phyloP scores from a whole-genome alignment of 1,140 invertebrate species.

The Temnothorax nylanderi region DNA sequence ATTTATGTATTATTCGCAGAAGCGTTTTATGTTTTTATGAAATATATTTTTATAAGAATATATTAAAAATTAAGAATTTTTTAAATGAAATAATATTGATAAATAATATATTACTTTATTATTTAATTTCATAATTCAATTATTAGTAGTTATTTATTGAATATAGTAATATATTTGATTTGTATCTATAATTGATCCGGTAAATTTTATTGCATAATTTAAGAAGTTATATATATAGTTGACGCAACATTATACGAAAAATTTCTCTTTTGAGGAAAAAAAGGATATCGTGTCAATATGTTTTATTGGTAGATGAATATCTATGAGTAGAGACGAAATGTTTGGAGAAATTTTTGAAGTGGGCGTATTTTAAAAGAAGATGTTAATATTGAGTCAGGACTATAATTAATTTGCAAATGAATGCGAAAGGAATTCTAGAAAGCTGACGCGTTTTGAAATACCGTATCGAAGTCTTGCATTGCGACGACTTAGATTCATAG shows the following conservation, averaged over 20 bases:
- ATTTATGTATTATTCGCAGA: not conserved
- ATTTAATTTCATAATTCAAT: not conserved
- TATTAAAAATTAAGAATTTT: no score
- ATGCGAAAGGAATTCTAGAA: not conserved
- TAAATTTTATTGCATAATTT: not conserved
- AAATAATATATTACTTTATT: not conserved
- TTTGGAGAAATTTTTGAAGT: constrained; percentile 28
- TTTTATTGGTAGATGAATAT: not conserved
- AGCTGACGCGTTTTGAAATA: not conserved
- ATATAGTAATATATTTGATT: not conserved
- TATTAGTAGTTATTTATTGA: not conserved
- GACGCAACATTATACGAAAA: not conserved
- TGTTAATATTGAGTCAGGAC: not conserved
- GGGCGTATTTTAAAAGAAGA: not conserved
- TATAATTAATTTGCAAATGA: not conserved
- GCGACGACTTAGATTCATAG: not conserved
- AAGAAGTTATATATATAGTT: not conserved
- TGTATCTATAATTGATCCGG: not conserved
- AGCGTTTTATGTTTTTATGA: no score
- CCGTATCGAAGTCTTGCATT: not conserved
- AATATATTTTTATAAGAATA: no score
- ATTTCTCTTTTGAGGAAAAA: constrained; percentile 8
- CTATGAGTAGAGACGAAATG: not conserved
- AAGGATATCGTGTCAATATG: not conserved
- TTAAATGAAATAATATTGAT: not conserved